Percentiles rank a stretch among this genome's conserved stretches.
phyloP scores from a whole-genome alignment of 2,888 invertebrate species.

The Meandrusa payeni region DNA sequence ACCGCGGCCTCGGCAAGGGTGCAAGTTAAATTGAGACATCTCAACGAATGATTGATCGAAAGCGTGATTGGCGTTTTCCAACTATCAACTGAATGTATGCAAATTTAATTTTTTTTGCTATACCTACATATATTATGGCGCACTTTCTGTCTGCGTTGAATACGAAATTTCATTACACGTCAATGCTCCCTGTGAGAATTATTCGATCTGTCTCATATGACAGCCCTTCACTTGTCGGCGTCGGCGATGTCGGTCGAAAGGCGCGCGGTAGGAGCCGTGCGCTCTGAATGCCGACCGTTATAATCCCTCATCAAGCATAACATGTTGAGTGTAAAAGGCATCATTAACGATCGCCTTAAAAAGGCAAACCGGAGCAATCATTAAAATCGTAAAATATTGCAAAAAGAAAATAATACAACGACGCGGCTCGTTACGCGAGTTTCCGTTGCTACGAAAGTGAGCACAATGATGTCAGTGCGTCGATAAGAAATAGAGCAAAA shows the following conservation, averaged over 20 bases:
- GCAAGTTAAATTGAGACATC: slow-evolving; percentile 71
- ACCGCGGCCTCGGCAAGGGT: slow-evolving; percentile 45
- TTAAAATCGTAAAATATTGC: slow-evolving; percentile 74
- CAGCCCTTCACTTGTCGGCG: slow-evolving; percentile 69
- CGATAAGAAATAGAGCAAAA: slow-evolving; percentile 67
- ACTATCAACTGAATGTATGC: slow-evolving; percentile 56
- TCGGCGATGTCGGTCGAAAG: slow-evolving; percentile 44
- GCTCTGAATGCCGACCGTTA: slow-evolving; percentile 62
- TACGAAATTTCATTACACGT: slow-evolving; percentile 58
- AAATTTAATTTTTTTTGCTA: slow-evolving; percentile 57
- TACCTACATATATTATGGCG: slow-evolving; percentile 32
- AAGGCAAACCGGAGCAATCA: slow-evolving; percentile 76
- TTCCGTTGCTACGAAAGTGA: slow-evolving; percentile 77
- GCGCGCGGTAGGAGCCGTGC: slow-evolving; percentile 47
- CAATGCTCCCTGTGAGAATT: slow-evolving; percentile 63
- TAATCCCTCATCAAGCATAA: slow-evolving; percentile 71
- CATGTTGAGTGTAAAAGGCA: slow-evolving; percentile 73
- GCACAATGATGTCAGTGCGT: slow-evolving; percentile 69
- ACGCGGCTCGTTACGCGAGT: slow-evolving; percentile 70
- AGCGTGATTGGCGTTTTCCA: slow-evolving; percentile 64
- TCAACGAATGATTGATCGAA: slow-evolving; percentile 71
- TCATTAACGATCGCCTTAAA: slow-evolving; percentile 78
- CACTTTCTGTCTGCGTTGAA: slow-evolving; percentile 44
- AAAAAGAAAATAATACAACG: slow-evolving; percentile 67
- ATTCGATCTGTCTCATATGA: slow-evolving; percentile 61